Evolutionary conservation across 2,113 vertebrate genomes (phyloP).

Genomic region (Pao palembangensis): DNA sequence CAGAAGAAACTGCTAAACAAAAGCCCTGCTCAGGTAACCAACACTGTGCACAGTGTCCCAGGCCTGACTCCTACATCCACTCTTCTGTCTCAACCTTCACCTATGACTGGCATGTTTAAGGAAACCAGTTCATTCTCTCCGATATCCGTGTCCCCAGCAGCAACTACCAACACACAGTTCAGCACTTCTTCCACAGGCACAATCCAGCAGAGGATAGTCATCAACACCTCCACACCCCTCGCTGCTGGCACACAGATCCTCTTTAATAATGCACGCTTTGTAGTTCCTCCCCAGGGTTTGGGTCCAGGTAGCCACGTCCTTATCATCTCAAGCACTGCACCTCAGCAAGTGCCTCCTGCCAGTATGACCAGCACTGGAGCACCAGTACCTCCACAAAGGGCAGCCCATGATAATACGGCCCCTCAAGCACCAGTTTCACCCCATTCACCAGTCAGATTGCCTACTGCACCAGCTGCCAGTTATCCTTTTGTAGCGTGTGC

Average conservation of each 20-base stretch:
- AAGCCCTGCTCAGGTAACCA: conserved; percentile 33
- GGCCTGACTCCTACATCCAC: conserved; percentile 30
- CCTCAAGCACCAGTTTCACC: conserved; percentile 37
- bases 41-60: conserved; percentile 27
- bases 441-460: conserved; percentile 27
- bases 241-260: conserved; percentile 93
- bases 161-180: conserved; percentile 32
- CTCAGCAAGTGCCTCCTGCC: conserved; percentile 62
- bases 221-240: conserved; percentile 87
- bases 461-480: conserved; percentile 35
- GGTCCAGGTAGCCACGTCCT: conserved; percentile 89
- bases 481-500: conserved; percentile 48
- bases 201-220: conserved; percentile 88
- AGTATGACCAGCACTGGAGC: conserved; percentile 21
- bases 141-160: conserved; percentile 6
- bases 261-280: conserved; percentile 87
- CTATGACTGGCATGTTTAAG: conserved; percentile 13
- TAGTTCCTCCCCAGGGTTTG: conserved; percentile 93
- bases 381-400: conserved; percentile 29
- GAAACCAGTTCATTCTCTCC: conserved; percentile 15
- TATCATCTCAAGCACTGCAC: conserved; percentile 78
- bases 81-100: conserved; percentile 28
- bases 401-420: conserved; percentile 24
- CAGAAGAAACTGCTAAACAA: conserved; percentile 12
- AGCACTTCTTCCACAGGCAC: conserved; percentile 62